Evolutionary conservation across 53 echinoderm and acorn worm species (phyloP), one percentile per base, ranked within the genome.

Genomic region (Pentamera pediparva): DNA sequence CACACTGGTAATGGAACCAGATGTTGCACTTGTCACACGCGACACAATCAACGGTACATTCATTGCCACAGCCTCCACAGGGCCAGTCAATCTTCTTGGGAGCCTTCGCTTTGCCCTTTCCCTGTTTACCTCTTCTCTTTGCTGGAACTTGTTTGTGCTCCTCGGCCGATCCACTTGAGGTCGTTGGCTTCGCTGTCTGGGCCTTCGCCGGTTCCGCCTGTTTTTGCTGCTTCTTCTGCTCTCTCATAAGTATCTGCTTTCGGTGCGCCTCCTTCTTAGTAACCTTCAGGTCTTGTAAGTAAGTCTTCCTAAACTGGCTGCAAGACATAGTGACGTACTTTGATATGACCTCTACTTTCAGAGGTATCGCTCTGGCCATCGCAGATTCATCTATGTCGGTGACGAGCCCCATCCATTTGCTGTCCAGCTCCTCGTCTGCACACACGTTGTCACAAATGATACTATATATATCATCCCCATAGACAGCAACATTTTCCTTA

Each of bases 41-140:
- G 24, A 51, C 51, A 51, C 51, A 51, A 51, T 51, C 51, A n/a
- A 51, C 51, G 12, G 24, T 24, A 51, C 51, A 51, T 51, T 51
- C 51, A 51, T 51, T 51, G 4, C 51, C 51, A 51, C 51, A 51
- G 19, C 51, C 51, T 51, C 51, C 51, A 51, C 51, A 51, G n/a
- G 51, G 51, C 51, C 51, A 51, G n/a, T 51, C 19, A 20, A 24
- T 24, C n/a, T 20, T 24, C 51, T 51, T 51, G n/a, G n/a, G 51
- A n/a, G n/a, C 24, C 24, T 51, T 8, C 24, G 51, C 51, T 51
- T 51, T 51, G 24, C 51, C 24, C 51, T 51, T 51, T 51, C 51
- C 9, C 51, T 51, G n/a, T n/a, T n/a, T 51, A 4, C 51, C 51
- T 8, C 24, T 51, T 10, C 4, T 10, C 51, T 51, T 51, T 51